phyloP scores from a whole-genome alignment of 2,888 invertebrate genomes.

The Choristoneura rosaceana region DNA sequence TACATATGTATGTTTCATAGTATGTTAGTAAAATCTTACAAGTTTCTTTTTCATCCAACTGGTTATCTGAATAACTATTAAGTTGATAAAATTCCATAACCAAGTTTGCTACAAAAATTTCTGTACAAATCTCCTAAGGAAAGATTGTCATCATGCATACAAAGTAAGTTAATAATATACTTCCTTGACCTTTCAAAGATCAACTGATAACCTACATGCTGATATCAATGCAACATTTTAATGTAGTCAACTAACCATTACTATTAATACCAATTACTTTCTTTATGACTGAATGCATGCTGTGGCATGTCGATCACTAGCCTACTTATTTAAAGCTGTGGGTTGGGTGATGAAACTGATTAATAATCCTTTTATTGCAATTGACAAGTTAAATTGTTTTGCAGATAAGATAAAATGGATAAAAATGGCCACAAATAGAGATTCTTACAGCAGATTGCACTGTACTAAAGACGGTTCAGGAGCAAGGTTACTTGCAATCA shows the following conservation, averaged over 20 bases:
- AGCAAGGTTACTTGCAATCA: too few relatives aligned
- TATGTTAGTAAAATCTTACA: too few relatives aligned
- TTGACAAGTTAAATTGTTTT: not conserved
- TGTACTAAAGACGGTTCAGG: too few relatives aligned
- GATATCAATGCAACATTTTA: conserved; percentile 15
- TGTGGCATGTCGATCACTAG: not conserved
- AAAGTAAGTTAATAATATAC: conserved; percentile 16
- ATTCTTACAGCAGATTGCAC: too few relatives aligned
- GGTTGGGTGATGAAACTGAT: too few relatives aligned
- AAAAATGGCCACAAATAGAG: too few relatives aligned
- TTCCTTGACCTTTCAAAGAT: conserved; percentile 24
- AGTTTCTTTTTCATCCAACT: too few relatives aligned
- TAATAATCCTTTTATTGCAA: not conserved
- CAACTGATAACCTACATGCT: conserved; percentile 20
- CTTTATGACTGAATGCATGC: not conserved
- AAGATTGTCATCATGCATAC: not conserved
- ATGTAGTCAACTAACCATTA: conserved; percentile 2
- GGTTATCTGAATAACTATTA: not conserved
- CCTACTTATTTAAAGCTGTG: not conserved
- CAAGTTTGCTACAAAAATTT: not conserved
- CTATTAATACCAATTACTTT: not conserved
- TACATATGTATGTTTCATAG: too few relatives aligned
- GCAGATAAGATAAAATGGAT: too few relatives aligned
- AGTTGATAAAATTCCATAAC: not conserved
- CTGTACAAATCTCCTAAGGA: not conserved